Conservation (phyloP, 37 sponge, comb jelly and placozoan species). For the Mnemiopsis leidyi region DNA sequence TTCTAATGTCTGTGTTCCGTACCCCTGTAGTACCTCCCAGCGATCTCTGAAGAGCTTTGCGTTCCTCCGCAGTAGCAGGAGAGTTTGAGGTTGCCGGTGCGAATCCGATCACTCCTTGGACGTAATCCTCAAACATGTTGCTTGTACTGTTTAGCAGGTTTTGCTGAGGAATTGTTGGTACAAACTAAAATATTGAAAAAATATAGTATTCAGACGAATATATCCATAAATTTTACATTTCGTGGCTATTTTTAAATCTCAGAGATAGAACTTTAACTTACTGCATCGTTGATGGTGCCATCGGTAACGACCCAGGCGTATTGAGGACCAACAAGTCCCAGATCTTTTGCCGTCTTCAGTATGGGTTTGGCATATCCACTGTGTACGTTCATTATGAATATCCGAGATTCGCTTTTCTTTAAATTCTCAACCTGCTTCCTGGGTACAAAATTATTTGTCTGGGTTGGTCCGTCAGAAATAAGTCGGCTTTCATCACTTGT, state of each 20-base stretch:
- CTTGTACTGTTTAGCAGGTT: slow-evolving; percentile 33
- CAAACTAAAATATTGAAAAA: not conserved
- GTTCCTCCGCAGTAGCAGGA: not conserved
- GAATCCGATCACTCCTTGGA: slow-evolving; percentile 33
- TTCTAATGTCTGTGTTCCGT: not conserved
- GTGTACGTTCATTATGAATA: slow-evolving; percentile 59
- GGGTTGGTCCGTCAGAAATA: too few relatives aligned
- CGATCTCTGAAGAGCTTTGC: not conserved
- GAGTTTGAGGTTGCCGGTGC: not conserved
- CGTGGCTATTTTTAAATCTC: too few relatives aligned
- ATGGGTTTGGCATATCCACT: slow-evolving; percentile 56
- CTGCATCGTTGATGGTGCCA: slow-evolving; percentile 48
- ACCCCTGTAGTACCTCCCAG: not conserved
- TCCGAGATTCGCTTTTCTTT: slow-evolving; percentile 41
- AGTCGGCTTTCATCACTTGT: not conserved
- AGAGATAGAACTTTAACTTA: slow-evolving; percentile 13
- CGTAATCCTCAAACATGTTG: slow-evolving; percentile 31
- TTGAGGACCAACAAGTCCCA: slow-evolving; percentile 17
- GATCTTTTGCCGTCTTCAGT: not conserved
- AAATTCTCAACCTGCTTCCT: slow-evolving; percentile 35
- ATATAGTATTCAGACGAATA: too few relatives aligned
- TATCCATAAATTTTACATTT: too few relatives aligned
- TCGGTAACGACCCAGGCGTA: slow-evolving; percentile 62
- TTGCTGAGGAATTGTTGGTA: slow-evolving; percentile 18
- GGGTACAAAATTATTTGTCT: not conserved